These are phyloP conservation scores for Tinamus major DNA, from an alignment of 2,797 vertebrate species.

Conservation along the genomic window DNA sequence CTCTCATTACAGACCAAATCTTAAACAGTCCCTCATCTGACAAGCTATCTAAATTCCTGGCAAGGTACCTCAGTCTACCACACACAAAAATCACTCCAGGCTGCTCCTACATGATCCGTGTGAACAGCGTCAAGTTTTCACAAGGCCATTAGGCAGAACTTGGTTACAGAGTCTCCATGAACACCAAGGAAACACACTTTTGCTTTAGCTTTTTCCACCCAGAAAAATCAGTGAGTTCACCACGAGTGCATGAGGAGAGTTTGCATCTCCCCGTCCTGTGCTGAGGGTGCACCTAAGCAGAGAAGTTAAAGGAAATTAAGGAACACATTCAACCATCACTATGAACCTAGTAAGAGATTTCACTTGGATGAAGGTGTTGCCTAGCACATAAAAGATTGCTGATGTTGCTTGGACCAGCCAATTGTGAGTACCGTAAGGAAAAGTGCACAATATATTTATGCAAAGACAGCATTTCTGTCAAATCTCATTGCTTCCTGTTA, in stretches of 20 bases:
- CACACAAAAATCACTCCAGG: not conserved
- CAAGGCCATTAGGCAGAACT: not conserved
- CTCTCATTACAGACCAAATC: not conserved
- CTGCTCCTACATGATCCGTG: not conserved
- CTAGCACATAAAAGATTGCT: not conserved
- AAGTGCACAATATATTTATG: not conserved
- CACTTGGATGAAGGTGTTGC: not conserved
- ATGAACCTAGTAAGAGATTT: not conserved
- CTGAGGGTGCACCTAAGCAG: not conserved
- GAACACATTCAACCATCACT: not conserved
- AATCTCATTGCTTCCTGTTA: not conserved
- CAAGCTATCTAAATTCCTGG: not conserved
- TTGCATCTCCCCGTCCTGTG: not conserved
- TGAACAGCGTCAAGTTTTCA: not conserved
- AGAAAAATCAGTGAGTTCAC: not conserved
- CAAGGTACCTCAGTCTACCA: not conserved
- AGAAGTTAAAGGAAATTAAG: not conserved
- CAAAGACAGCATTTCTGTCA: not conserved
- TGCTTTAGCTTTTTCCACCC: not conserved
- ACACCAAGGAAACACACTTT: not conserved
- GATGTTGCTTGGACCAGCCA: not conserved
- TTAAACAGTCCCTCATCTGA: not conserved
- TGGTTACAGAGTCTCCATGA: not conserved
- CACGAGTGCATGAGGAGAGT: not conserved
- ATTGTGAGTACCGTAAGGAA: not conserved